A percentile compares a stretch with the other conserved stretches of the same genome.
Evolutionary conservation across 2,888 invertebrate species (phyloP).

Genomic region (Formica aserva): DNA sequence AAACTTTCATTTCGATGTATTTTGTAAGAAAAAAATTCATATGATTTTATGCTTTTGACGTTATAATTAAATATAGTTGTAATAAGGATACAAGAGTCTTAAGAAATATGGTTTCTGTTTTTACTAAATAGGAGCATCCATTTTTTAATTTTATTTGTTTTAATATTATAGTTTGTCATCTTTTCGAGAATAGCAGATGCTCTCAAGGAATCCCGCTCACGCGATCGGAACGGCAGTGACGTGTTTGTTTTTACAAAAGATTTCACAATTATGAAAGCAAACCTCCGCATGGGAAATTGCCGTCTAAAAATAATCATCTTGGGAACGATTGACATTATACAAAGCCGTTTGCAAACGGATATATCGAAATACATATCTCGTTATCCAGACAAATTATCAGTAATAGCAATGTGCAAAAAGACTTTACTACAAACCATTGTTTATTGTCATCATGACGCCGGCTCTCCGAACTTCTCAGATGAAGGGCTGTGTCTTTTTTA

Average conservation of each 20-base stretch:
- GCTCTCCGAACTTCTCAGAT: slow-evolving; percentile 89
- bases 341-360: not conserved
- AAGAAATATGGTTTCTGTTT: not conserved
- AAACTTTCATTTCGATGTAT: not conserved
- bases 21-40: not conserved
- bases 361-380: not conserved
- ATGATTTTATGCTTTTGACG: not conserved
- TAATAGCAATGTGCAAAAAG: not conserved
- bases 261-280: slow-evolving; percentile 79
- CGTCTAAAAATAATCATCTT: slow-evolving; percentile 67
- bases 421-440: slow-evolving; percentile 86
- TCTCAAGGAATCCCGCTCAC: slow-evolving; percentile 16
- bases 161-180: slow-evolving; percentile 27
- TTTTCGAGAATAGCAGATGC: slow-evolving; percentile 26
- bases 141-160: not conserved
- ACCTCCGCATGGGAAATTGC: slow-evolving; percentile 68
- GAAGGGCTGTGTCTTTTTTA: slow-evolving; percentile 89
- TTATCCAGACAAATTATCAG: slow-evolving; percentile 11
- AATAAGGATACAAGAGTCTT: not conserved
- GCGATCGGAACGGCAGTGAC: not conserved
- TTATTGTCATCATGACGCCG: slow-evolving; percentile 89
- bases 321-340: slow-evolving; percentile 43
- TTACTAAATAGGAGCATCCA: not conserved
- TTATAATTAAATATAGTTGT: not conserved
- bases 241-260: slow-evolving; percentile 71